These are phyloP conservation scores for Hylomyscus alleni DNA, from an alignment of 2,797 vertebrate species.

Conservation along the genomic window DNA sequence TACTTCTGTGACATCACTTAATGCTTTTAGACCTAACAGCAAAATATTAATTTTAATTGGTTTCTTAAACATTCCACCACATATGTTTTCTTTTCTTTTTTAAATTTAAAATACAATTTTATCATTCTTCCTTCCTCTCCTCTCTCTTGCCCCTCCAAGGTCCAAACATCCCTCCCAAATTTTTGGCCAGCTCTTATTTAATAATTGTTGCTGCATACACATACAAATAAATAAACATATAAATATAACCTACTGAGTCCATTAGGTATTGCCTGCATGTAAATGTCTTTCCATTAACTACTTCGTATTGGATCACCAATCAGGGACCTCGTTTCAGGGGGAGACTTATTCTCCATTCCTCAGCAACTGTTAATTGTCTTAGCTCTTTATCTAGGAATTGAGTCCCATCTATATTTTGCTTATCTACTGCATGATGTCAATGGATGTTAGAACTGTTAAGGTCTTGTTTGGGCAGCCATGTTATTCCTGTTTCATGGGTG, in stretches of 20 bases:
- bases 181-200: background rate
- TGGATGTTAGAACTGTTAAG: background rate
- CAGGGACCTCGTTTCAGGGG: background rate
- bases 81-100: background rate
- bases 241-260: background rate
- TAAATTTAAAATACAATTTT: conserved; percentile 10
- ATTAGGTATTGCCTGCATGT: background rate
- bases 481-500: background rate
- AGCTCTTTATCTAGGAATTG: background rate
- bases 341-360: background rate
- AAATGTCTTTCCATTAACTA: background rate
- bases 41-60: conserved; percentile 3
- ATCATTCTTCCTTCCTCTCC: background rate
- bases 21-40: background rate
- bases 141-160: background rate
- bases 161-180: background rate
- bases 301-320: too few relatives aligned
- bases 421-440: background rate
- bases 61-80: background rate
- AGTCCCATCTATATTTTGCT: background rate
- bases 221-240: background rate
- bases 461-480: background rate
- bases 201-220: background rate
- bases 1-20: background rate
- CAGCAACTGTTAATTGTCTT: background rate